phyloP scores from a whole-genome alignment of 2,888 invertebrate species.

The Coleophora flavipennella region DNA sequence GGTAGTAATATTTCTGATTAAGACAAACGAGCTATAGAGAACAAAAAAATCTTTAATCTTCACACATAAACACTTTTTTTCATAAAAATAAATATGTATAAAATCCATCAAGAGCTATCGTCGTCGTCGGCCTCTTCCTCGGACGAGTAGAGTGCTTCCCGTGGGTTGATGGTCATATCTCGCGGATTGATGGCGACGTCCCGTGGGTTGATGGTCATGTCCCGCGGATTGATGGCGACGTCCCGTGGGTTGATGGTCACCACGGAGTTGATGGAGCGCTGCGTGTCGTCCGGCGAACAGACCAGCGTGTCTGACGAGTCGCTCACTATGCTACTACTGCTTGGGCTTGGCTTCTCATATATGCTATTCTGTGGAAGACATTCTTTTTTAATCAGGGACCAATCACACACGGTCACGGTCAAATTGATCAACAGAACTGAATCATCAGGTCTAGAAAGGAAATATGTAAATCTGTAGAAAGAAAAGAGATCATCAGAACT shows the following conservation, averaged over 20 bases:
- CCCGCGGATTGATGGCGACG: background rate
- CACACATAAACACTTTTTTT: conserved; percentile 24
- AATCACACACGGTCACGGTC: too few species aligned
- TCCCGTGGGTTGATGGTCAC: background rate
- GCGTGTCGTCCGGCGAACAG: conserved; percentile 31
- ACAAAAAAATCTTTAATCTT: conserved; percentile 22
- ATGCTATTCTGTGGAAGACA: conserved; percentile 1
- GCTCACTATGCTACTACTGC: conserved; percentile 38
- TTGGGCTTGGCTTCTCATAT: conserved; percentile 23
- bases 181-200: background rate
- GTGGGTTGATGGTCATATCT: conserved; percentile 32
- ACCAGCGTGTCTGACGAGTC: conserved; percentile 58
- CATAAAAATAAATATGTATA: conserved; percentile 26
- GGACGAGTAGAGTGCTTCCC: conserved; percentile 48
- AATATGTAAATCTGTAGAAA: too few species aligned
- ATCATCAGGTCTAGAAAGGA: too few species aligned
- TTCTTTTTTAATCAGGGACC: too few species aligned
- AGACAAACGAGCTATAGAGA: conserved; percentile 2
- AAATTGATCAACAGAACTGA: too few species aligned
- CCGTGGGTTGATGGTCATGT: conserved; percentile 11
- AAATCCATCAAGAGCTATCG: conserved; percentile 25
- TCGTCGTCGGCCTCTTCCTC: conserved; percentile 45
- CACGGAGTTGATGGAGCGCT: conserved; percentile 15
- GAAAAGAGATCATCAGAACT: too few species aligned
- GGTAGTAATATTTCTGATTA: too few species aligned